Evolutionary conservation across 2,113 vertebrate species (phyloP).

Genomic region (Cepphus grylle): DNA sequence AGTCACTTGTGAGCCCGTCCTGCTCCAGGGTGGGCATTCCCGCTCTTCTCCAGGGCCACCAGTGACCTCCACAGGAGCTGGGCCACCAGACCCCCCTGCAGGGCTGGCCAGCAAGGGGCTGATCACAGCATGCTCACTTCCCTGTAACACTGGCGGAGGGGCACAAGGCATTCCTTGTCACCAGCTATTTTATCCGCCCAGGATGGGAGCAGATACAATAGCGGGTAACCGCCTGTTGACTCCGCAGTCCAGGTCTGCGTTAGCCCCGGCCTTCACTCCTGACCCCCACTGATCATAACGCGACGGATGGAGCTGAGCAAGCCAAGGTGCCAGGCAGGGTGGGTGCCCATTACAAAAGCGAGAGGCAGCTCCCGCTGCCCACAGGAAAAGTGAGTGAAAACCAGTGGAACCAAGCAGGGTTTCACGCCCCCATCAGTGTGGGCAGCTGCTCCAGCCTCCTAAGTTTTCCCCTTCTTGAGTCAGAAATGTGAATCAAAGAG

Average conservation of each 20-base stretch:
- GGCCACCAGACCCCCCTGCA: fast-evolving
- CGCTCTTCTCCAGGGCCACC: background rate
- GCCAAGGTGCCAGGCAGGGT: background rate
- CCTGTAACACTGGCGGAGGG: fast-evolving
- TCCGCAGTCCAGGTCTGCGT: fast-evolving
- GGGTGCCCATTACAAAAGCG: background rate
- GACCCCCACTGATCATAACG: fast-evolving
- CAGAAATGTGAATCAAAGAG: background rate
- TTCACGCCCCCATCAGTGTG: background rate
- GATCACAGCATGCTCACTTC: background rate
- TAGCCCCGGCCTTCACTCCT: background rate
- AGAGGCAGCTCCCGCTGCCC: background rate
- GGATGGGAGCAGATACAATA: background rate
- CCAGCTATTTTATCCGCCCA: fast-evolving
- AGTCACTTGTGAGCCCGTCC: background rate
- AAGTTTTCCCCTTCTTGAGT: background rate
- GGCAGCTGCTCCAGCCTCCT: background rate
- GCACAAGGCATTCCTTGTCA: no score
- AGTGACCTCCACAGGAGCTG: background rate
- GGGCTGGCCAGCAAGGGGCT: fast-evolving
- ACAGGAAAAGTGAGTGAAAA: background rate
- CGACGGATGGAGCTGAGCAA: background rate
- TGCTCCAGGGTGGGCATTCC: background rate
- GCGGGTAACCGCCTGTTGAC: fast-evolving
- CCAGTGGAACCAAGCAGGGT: background rate